Evolutionary conservation across 2,888 invertebrate genomes (phyloP), one percentile per base, ranked within the genome.

Genomic region (Aspidiotus rigidus): DNA sequence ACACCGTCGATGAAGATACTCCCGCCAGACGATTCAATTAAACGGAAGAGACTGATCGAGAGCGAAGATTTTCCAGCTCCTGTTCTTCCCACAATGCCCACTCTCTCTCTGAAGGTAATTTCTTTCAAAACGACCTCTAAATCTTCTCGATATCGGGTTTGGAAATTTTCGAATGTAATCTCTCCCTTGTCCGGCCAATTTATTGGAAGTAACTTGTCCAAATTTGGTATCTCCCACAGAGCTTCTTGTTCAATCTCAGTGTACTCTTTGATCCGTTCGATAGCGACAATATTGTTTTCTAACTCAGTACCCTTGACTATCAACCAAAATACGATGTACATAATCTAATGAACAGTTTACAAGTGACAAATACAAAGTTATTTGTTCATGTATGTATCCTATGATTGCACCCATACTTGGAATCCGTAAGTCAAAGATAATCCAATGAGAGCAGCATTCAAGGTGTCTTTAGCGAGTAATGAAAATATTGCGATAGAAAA

Each of bases 231-330:
- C 53, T 67, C 15, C 61, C 60, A 67, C 11, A 60, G 39, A 1
- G 67, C 67, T 54, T 67, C 84, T 77, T 88, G 90, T 64, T 85
- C 83, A 0, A 90, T 88, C 77, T 93, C 93, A 0, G 89, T 87
- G 76, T 97, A 98, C 77, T 98, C 97, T 77, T 95, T 93, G 76
- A 97, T 93, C 77, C 98, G 86, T 79, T 98, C 97, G 1, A 97
- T 95, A 3, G 96, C 92, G 0, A 97, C 96, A 74, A 97, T 94
- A 78, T 97, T 97, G 0, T 96, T 94, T 81, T 98, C 98, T 57
- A 98, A 89, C 77, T 97, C 96, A 1, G 93, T 92, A 0, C 93
- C 90, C 92, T 95, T 94, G 73, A 96, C 83, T 39, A 98, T 95
- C 74, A 98, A 81, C 93, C 95, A 95, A 80, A 96, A 98, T 56